Evolutionary conservation across 2,797 vertebrate species (phyloP).

Genomic region (Argentina silus): DNA sequence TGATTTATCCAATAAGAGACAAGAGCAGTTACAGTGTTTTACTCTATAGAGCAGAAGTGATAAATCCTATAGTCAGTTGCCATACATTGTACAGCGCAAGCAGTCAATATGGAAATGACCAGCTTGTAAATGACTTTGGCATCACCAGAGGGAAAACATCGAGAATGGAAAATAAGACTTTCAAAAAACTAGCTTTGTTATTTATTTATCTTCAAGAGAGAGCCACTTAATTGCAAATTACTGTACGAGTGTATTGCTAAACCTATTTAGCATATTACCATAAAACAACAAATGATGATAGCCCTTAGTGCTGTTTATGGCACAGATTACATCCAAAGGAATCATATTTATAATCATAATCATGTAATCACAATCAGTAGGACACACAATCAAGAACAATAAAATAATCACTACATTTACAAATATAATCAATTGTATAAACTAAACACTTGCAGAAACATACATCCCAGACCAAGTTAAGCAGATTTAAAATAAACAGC

Average conservation of each 20-base stretch:
- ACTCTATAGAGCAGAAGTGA: neutral
- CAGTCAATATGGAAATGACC: slow-evolving; percentile 20
- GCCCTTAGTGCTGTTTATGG: neutral
- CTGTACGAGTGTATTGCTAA: neutral
- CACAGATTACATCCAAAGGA: neutral
- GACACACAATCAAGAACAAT: neutral
- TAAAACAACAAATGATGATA: neutral
- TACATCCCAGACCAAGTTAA: neutral
- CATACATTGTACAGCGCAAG: slow-evolving; percentile 20
- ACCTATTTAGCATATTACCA: neutral
- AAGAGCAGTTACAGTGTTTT: neutral
- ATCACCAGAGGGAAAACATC: slow-evolving; percentile 3
- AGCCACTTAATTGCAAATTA: neutral
- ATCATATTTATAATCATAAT: neutral
- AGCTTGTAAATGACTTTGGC: slow-evolving; percentile 9
- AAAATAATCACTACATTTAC: neutral
- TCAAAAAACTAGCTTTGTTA: neutral
- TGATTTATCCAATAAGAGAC: slow-evolving; percentile 7
- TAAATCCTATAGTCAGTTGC: slow-evolving; percentile 23
- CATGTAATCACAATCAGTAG: neutral
- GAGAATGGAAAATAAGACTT: slow-evolving; percentile 8
- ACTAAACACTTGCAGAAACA: neutral
- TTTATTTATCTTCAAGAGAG: neutral
- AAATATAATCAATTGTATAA: neutral
- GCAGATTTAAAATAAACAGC: slow-evolving; percentile 1